These are phyloP conservation scores for Mirounga angustirostris DNA, from an alignment of 2,113 vertebrate species.

Conservation along the genomic window DNA sequence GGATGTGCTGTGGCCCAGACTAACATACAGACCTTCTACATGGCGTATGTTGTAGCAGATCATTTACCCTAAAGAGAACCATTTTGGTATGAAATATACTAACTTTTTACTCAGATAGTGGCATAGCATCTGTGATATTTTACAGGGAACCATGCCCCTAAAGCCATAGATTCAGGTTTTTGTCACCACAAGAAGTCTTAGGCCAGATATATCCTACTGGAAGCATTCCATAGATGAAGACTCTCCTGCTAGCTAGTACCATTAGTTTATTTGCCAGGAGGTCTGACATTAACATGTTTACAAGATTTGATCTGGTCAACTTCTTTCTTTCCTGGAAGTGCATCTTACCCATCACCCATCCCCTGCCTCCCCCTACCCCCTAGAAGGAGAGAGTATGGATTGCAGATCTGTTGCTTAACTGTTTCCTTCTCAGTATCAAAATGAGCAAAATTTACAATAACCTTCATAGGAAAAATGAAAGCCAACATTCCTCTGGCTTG, in stretches of 20 bases:
- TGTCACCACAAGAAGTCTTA: slow-evolving; percentile 18
- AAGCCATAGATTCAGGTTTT: slow-evolving; percentile 24
- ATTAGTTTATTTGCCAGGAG: background rate
- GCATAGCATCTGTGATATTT: background rate
- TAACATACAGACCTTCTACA: background rate
- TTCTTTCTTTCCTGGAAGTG: slow-evolving; percentile 34
- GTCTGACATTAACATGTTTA: background rate
- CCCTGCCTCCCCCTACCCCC: too few species aligned
- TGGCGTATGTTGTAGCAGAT: background rate
- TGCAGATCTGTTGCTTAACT: background rate
- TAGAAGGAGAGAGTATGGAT: background rate
- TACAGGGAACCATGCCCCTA: background rate
- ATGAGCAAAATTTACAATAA: background rate
- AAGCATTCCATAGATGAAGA: slow-evolving; percentile 46
- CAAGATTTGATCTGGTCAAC: slow-evolving; percentile 7
- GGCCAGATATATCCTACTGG: background rate
- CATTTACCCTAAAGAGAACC: background rate
- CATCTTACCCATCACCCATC: background rate
- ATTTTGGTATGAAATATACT: background rate
- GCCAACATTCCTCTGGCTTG: background rate
- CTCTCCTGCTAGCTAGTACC: background rate
- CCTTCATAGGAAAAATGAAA: slow-evolving; percentile 27
- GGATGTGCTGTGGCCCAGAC: background rate
- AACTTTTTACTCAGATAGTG: slow-evolving; percentile 22
- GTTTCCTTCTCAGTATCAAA: background rate